Percentiles rank a stretch among this genome's conserved stretches.
These are phyloP conservation scores for Pseudomyrmex concolor DNA, from an alignment of 1,140 invertebrate genomes.

Conservation along the genomic window DNA sequence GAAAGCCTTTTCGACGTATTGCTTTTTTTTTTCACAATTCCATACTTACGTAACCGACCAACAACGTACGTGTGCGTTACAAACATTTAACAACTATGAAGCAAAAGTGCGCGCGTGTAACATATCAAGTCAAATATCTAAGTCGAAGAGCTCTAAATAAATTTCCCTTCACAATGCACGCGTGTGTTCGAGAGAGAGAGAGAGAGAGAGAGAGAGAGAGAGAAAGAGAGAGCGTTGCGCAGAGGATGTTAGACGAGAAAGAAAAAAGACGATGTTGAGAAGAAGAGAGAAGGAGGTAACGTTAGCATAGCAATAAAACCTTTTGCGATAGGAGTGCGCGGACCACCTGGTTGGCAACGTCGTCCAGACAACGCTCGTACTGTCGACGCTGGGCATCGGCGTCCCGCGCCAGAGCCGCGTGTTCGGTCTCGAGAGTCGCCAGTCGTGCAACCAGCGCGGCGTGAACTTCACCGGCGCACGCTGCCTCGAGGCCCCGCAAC, in stretches of 20 bases:
- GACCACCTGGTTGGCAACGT: slow-evolving; percentile 92
- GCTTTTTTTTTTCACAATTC: background rate
- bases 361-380: slow-evolving; percentile 91
- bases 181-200: background rate
- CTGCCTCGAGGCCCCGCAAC: slow-evolving; percentile 86
- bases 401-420: slow-evolving; percentile 86
- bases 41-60: no score
- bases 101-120: no score
- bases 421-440: slow-evolving; percentile 88
- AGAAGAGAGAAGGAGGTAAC: slow-evolving; percentile 52
- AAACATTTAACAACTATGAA: no score
- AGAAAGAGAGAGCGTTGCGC: no score
- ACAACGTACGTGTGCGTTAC: no score
- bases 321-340: slow-evolving; percentile 93
- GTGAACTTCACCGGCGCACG: slow-evolving; percentile 85
- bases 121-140: no score
- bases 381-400: slow-evolving; percentile 88
- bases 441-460: slow-evolving; percentile 86
- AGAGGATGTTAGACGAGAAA: background rate
- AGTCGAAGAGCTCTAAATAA: no score
- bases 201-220: slow-evolving; percentile 8
- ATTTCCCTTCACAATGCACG: background rate
- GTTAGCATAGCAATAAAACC: slow-evolving; percentile 85
- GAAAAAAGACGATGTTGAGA: background rate
- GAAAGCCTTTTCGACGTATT: slow-evolving; percentile 3